Evolutionary conservation across 2,113 vertebrate species (phyloP), one percentile per base, ranked within the genome.

Genomic region (Mixornis gularis): DNA sequence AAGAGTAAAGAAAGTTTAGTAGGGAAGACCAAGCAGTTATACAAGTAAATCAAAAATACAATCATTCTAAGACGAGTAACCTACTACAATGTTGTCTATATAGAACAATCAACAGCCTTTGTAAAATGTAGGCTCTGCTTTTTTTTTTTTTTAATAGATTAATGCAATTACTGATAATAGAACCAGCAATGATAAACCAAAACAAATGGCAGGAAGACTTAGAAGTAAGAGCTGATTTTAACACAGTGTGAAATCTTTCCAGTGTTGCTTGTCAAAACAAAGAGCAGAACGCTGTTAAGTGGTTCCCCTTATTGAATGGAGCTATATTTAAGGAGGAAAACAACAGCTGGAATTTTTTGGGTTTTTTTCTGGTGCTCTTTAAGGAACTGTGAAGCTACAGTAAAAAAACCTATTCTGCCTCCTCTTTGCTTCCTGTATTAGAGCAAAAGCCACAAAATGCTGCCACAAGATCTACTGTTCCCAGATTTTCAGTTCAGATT

Each of bases 361-460:
- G 0, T 1, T 26, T 43, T 69, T 66, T 77, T 62, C 53, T 79
- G 18, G 3, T 72, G 10, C 17, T 55, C 18, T 58, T 65, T 52
- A 58, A 63, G 34, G 27, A 85, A 29, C 8, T 34, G 4, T 59
- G 70, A 78, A 89, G 17, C 25, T 55, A 18, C 9, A 58, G 12
- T 32, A 53, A 52, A 83, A 46, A 52, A 38, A 30, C 0, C 0
- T 3, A 15, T 41, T 46, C 25, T 77, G 59, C 5, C 3, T 44
- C 16, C 7, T 60, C 13, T 85, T 64, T 85, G 3, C 13, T 77
- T 77, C 27, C 12, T 59, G 2, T 59, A 10, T 68, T 36, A 64
- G 8, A 69, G 7, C 10, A 48, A 76, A 72, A 76, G 14, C 3
- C 40, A 10, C 1, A 2, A 85, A 32, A 13, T 27, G 17, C 14